phyloP scores from a whole-genome alignment of 2,797 vertebrate genomes.

The Poeciliopsis paucimaculata region DNA sequence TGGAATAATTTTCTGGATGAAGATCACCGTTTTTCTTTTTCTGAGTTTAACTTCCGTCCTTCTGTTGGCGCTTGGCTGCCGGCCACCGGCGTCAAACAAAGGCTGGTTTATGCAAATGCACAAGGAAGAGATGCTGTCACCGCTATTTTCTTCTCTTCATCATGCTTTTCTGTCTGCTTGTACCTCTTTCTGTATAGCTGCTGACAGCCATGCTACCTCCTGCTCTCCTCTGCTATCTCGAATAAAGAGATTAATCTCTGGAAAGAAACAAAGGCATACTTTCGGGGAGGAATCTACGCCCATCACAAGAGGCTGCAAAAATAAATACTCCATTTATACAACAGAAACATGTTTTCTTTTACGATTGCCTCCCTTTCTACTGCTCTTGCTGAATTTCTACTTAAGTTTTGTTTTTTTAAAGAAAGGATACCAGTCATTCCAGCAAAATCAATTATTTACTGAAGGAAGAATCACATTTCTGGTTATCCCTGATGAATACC shows the following conservation, averaged over 20 bases:
- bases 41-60: constrained; percentile 85
- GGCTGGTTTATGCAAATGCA: constrained; percentile 85
- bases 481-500: not conserved
- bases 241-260: constrained; percentile 72
- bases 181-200: constrained; percentile 60
- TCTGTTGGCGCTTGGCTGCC: constrained; percentile 84
- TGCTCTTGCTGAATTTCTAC: constrained; percentile 35
- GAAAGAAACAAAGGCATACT: constrained; percentile 29
- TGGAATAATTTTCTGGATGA: constrained; percentile 77
- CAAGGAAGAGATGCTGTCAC: constrained; percentile 74
- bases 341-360: constrained; percentile 15
- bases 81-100: constrained; percentile 85
- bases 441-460: not conserved
- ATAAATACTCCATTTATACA: constrained; percentile 25
- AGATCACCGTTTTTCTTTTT: constrained; percentile 72
- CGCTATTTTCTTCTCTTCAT: constrained; percentile 53
- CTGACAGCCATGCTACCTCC: constrained; percentile 73
- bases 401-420: constrained; percentile 9
- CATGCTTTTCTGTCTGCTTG: constrained; percentile 47
- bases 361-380: not conserved
- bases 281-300: constrained; percentile 45
- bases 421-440: constrained; percentile 21
- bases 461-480: not conserved
- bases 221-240: constrained; percentile 61
- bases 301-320: constrained; percentile 44